Evolutionary conservation across 2,113 vertebrate genomes (phyloP), one percentile per base, ranked within the genome.

Genomic region (Odontophorus gujanensis): DNA sequence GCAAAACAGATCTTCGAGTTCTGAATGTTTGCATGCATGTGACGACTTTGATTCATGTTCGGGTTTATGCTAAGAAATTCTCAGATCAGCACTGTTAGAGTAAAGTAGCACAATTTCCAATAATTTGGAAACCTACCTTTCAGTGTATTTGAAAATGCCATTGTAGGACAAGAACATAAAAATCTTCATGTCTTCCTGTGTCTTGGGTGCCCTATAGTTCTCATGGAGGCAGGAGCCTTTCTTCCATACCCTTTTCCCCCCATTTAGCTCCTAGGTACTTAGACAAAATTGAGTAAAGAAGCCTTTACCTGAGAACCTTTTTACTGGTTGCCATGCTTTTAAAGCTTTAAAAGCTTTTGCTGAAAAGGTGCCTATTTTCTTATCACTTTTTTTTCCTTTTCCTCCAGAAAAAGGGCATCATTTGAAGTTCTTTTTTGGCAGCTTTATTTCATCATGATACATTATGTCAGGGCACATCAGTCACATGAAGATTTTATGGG

Each of bases 261-360:
- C 85, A 89, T 96, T 95, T 92, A 92, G 48, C 96, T 97, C 96
- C 87, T 85, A 91, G 94, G 93, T 93, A 87, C 85, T 87, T 96
- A 89, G 95, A 93, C 73, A 96, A 97, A 97, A 97, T 89, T 85
- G 90, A 95, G 84, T 87, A 90, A 95, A 95, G 73, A 81, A 97
- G 91, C 93, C 85, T 96, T 96, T 81, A 75, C 90, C 85, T 81
- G 57, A 90, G 96, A 96, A 96, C 79, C 95, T 96, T 93, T 96
- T 92, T 86, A 95, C 67, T 83, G 83, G 86, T 81, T 95, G 85
- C 93, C 0, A 1, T 89, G 93, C 94, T 95, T 96, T 94, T 95
- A 95, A 96, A 90, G 89, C 88, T 93, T 94, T 96, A 96, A 97
- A 97, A 97, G 95, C 90, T 96, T 93, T 94, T 93, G 92, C 96